Evolutionary conservation across 2,888 invertebrate genomes (phyloP), one percentile per base, ranked within the genome.

Genomic region (Drosophila picticornis): DNA sequence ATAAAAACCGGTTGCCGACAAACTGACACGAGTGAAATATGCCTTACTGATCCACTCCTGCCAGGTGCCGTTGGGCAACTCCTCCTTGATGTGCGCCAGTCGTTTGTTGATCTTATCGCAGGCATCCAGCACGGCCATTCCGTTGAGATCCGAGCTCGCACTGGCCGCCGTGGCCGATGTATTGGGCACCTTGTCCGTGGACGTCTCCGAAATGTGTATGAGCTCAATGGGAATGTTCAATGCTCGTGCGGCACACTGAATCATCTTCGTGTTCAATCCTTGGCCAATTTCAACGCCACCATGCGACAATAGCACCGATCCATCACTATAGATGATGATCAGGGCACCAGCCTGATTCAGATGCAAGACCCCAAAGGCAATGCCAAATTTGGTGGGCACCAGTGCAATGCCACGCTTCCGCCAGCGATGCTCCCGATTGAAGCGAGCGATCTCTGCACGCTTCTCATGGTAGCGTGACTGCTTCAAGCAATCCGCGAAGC

Each of bases 281-380:
- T 99, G 99, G 0, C 99, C 99, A 96, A 99, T 99, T 94, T 99
- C 99, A 11, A 97, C 96, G n/a, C 98, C 99, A 38, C 98, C 98
- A 91, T 98, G 98, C 0, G 96, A 95, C 25, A 99, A 87, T 16
- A 99, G 94, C 4, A 99, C 97, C 0, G 98, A 97, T 1, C 98
- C 98, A 92, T 97, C 97, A 0, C 94, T 94, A 91, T 99, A 98
- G n/a, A 98, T 95, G 50, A 97, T 95, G 2, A 99, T 95, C 62
- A 99, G 94, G 0, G 98, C 98, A 10, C 98, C 98, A 3, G 96
- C 96, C 94, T 98, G 98, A 92, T 98, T 97, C 34, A 98, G 92
- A 88, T 96, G 95, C 72, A 95, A 93, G 11, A 95, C 95, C 0
- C 96, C 96, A 90, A 97, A 98, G 0, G 97, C 96, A 71, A 98